Evolutionary conservation across 2,797 vertebrate species (phyloP), one percentile per base, ranked within the genome.

Genomic region (Enteromius fasciolatus): DNA sequence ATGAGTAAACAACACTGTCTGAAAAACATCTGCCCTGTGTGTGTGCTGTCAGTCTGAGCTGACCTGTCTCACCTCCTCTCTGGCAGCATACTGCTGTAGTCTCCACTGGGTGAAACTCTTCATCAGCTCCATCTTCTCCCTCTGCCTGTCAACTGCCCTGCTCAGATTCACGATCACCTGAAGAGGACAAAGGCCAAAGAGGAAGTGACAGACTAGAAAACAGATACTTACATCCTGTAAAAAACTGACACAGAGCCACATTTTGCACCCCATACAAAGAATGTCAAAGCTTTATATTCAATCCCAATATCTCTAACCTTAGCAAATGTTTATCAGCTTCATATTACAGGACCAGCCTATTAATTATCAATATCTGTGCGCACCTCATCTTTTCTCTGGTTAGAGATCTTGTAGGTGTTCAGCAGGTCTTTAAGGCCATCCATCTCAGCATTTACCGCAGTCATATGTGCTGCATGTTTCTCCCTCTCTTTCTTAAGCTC

Each of bases 381-480:
- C 87, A 98, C 98, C 97, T 99, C 95, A 79, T 99, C 98, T 91
- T 99, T 99, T 83, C 96, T 96, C 77, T 95, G 92, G 89, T 94
- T 90, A 82, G 97, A 98, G 2, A 93, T 92, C 91, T 99, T 96
- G 0, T 96, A 98, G 39, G 96, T 93, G 64, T 89, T 93, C 2
- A 98, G 92, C 63, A 98, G 90, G 67, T 95, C 94, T 91, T 96
- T 96, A 67, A 98, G 87, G 81, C 92, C 91, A 80, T 91, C 92
- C 44, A 96, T 83, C 90, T 98, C 95, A 69, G 89, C 92, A 84
- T 80, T 92, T 66, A 98, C 84, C 63, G 92, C 94, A 83, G 92
- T 94, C 86, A 95, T 74, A 7, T 95, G 91, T 44, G 93, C 88
- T 0, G 90, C 88, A 1, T 96, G 92, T 52, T 89, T 95, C 59